Conservation (phyloP, 2,888 invertebrate species). For the Rhingia rostrata region DNA sequence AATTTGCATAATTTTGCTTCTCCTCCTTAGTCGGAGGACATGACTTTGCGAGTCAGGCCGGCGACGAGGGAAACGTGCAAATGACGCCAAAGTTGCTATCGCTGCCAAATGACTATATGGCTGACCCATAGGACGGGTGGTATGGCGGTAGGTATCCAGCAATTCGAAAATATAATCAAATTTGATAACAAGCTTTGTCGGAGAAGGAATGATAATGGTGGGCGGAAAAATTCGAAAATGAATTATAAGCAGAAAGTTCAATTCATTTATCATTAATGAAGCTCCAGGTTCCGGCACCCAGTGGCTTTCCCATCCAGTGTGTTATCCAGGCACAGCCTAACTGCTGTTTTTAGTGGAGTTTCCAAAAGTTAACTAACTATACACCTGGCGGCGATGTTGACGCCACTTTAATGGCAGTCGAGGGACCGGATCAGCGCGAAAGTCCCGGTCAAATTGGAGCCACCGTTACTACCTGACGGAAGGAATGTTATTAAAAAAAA, state of each 20-base stretch:
- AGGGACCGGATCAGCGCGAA: neutral
- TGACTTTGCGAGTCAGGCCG: constrained; percentile 33
- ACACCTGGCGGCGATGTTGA: constrained; percentile 13
- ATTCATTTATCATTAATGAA: constrained; percentile 72
- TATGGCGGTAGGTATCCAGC: constrained; percentile 1
- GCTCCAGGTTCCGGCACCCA: constrained; percentile 2
- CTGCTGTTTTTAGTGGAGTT: constrained; percentile 52
- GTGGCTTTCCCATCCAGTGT: neutral
- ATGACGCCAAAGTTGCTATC: constrained; percentile 52
- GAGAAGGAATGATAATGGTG: neutral
- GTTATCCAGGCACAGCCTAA: constrained; percentile 15
- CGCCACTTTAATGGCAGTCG: constrained; percentile 9
- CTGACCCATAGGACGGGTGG: constrained; percentile 43
- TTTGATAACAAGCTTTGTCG: constrained; percentile 67
- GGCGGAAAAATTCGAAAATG: constrained; percentile 55
- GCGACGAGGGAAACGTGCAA: constrained; percentile 54
- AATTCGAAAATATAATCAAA: constrained; percentile 64
- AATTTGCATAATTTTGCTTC: constrained; percentile 69
- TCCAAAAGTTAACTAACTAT: constrained; percentile 32
- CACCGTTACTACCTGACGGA: constrained; percentile 38
- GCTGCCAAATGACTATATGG: constrained; percentile 57
- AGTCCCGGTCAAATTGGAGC: constrained; percentile 49
- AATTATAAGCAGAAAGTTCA: constrained; percentile 70
- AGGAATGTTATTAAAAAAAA: constrained; percentile 32
- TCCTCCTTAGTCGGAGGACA: constrained; percentile 16